A percentile compares a stretch with the other conserved stretches of the same genome.
phyloP scores from a whole-genome alignment of 2,888 invertebrate genomes.

The Elmis aenea region DNA sequence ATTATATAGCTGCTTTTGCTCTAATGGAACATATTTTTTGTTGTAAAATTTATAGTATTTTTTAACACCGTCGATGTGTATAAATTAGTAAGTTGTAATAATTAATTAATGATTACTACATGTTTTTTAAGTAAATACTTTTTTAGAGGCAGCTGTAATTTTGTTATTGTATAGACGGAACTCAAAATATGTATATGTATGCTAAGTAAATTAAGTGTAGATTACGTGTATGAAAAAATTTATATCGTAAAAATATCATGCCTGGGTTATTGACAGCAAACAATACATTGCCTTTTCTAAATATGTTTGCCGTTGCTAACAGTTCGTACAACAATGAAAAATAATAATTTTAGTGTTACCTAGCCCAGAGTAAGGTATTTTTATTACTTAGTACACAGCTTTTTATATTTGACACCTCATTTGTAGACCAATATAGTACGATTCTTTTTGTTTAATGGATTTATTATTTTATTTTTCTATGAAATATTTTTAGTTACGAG shows the following conservation, averaged over 20 bases:
- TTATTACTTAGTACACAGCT: constrained; percentile 8
- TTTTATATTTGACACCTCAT: constrained; percentile 8
- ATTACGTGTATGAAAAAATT: constrained; percentile 4
- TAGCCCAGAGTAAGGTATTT: constrained; percentile 6
- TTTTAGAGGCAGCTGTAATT: constrained; percentile 18
- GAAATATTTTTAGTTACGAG: constrained; percentile 31
- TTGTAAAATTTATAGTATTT: constrained; percentile 13
- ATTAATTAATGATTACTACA: constrained; percentile 2
- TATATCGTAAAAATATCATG: constrained; percentile 2
- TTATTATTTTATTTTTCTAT: constrained; percentile 35
- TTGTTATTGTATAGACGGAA: constrained; percentile 15
- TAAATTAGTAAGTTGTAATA: constrained; percentile 8
- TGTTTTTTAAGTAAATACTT: constrained; percentile 8
- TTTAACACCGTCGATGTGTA: constrained; percentile 7
- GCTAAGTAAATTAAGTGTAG: constrained; percentile 10
- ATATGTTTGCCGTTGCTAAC: not conserved
- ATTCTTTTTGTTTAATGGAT: constrained; percentile 13
- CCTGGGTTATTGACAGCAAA: too few species aligned
- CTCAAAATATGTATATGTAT: constrained; percentile 14
- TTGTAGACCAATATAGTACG: not conserved
- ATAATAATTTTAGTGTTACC: not conserved
- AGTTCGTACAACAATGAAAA: not conserved
- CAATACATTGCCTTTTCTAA: too few species aligned
- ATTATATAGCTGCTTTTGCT: constrained; percentile 34
- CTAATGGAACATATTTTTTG: constrained; percentile 13